phyloP scores from a whole-genome alignment of 2,888 invertebrate genomes.

The Trichopoda pennipes region DNA sequence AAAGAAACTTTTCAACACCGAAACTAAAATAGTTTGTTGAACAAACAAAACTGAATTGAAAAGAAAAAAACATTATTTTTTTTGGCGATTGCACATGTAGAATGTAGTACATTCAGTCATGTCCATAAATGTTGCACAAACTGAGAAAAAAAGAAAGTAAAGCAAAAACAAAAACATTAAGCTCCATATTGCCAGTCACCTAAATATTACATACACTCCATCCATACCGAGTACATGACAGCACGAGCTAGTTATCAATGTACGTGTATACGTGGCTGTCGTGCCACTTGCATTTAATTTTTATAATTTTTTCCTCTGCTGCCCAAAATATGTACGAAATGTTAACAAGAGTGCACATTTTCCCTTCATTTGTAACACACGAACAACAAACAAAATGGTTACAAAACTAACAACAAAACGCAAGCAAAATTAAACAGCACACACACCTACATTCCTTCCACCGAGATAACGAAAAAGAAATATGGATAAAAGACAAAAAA shows the following conservation, averaged over 20 bases:
- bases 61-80: not conserved
- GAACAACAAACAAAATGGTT: not conserved
- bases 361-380: conserved; percentile 47
- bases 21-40: conserved; percentile 19
- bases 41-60: not conserved
- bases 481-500: too few relatives aligned
- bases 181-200: conserved; percentile 18
- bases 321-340: conserved; percentile 29
- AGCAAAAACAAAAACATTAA: not conserved
- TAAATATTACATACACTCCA: conserved; percentile 19
- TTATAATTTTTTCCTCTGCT: not conserved
- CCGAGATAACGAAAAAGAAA: too few relatives aligned
- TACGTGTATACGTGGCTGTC: too few relatives aligned
- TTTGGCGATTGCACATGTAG: conserved; percentile 37
- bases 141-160: not conserved
- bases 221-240: conserved; percentile 10
- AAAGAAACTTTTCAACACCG: conserved; percentile 37
- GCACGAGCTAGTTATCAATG: conserved; percentile 35
- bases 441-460: not conserved
- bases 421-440: not conserved
- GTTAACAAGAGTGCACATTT: conserved; percentile 46
- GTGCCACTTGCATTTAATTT: conserved; percentile 33
- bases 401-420: conserved; percentile 6
- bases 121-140: conserved; percentile 46
- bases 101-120: conserved; percentile 37